Percentiles rank a stretch among this genome's conserved stretches.
These are phyloP conservation scores for Trichogramma pretiosum DNA, from an alignment of 1,140 invertebrate genomes.

Conservation along the genomic window DNA sequence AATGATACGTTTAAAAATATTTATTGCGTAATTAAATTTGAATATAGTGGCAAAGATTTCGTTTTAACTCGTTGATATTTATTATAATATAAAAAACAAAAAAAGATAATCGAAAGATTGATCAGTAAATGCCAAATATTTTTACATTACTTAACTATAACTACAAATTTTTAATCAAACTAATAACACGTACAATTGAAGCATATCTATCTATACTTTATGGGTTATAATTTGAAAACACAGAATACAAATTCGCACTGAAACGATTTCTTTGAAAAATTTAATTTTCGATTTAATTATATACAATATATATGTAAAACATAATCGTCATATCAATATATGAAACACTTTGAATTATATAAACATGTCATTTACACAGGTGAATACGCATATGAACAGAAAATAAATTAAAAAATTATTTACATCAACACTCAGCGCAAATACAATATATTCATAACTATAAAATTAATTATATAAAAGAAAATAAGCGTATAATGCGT, in stretches of 20 bases:
- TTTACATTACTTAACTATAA: too few species aligned
- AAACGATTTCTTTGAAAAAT: constrained; percentile 1
- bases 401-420: too few species aligned
- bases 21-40: background rate
- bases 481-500: constrained; percentile 23
- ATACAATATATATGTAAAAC: background rate
- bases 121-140: background rate
- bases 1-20: background rate
- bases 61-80: too few species aligned
- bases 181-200: too few species aligned
- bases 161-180: constrained; percentile 5
- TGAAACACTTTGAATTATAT: background rate
- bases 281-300: constrained; percentile 10
- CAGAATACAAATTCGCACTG: background rate
- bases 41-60: too few species aligned
- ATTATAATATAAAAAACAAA: too few species aligned
- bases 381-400: background rate
- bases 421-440: too few species aligned
- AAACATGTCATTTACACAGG: background rate
- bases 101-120: constrained; percentile 9
- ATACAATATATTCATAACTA: too few species aligned
- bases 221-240: constrained; percentile 1
- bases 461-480: constrained; percentile 8
- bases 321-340: background rate
- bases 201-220: too few species aligned